phyloP scores from a whole-genome alignment of 2,888 invertebrate genomes.

The Acrobeloides nanus region DNA sequence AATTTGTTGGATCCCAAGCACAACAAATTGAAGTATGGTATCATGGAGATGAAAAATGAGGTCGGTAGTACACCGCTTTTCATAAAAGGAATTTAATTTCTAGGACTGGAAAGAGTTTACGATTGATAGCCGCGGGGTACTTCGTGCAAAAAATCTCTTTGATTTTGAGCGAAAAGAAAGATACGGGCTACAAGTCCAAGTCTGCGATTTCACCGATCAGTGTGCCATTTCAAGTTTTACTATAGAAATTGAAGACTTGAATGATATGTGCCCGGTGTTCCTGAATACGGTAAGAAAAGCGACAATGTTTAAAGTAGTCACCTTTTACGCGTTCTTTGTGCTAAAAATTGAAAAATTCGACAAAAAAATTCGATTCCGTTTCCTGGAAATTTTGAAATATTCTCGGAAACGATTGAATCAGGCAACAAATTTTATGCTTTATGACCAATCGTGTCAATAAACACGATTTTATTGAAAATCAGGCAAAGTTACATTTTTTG shows the following conservation, averaged over 20 bases:
- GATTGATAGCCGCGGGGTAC: neutral
- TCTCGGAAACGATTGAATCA: too few relatives aligned
- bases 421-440: too few relatives aligned
- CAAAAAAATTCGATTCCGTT: too few relatives aligned
- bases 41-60: constrained; percentile 3
- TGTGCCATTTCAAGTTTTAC: neutral
- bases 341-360: too few relatives aligned
- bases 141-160: neutral
- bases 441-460: too few relatives aligned
- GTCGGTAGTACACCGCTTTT: neutral
- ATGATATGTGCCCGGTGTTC: constrained; percentile 1
- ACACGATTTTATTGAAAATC: too few relatives aligned
- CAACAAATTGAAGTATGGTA: constrained; percentile 9
- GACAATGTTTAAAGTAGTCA: neutral
- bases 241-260: neutral
- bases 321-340: neutral
- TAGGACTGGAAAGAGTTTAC: constrained; percentile 2
- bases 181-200: neutral
- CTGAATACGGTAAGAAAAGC: constrained; percentile 10
- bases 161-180: neutral
- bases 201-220: neutral
- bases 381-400: too few relatives aligned
- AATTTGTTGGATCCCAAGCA: constrained; percentile 9
- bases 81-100: neutral
- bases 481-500: too few relatives aligned